Conservation (phyloP, 2,797 vertebrate species). For the Pseudocheirus occidentalis region DNA sequence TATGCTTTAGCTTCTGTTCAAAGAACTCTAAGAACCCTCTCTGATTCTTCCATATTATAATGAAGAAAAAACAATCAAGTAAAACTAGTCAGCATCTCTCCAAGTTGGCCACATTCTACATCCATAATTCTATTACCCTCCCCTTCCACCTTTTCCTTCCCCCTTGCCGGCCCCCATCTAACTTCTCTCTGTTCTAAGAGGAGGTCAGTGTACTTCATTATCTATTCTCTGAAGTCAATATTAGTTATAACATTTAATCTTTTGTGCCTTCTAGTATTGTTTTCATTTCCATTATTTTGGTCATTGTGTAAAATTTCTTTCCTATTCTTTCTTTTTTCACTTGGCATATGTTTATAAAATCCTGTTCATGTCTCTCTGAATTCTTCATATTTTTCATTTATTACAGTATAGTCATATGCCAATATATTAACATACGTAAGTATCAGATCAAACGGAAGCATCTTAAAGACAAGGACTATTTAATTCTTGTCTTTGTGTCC, state of each 20-base stretch:
- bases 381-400: neutral
- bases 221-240: neutral
- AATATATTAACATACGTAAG: neutral
- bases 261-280: neutral
- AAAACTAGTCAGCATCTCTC: neutral
- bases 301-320: neutral
- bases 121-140: neutral
- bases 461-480: neutral
- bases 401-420: neutral
- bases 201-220: neutral
- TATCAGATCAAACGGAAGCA: neutral
- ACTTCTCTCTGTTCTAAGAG: neutral
- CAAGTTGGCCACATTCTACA: neutral
- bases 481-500: neutral
- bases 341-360: neutral
- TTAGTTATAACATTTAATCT: neutral
- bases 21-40: constrained; percentile 9
- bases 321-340: neutral
- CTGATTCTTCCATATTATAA: neutral
- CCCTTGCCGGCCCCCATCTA: neutral
- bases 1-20: constrained; percentile 31
- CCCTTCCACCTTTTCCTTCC: neutral
- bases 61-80: neutral
- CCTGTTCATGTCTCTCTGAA: neutral
- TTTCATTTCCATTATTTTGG: neutral